phyloP scores from a whole-genome alignment of 2,888 invertebrate genomes.

The Altica lythri region DNA sequence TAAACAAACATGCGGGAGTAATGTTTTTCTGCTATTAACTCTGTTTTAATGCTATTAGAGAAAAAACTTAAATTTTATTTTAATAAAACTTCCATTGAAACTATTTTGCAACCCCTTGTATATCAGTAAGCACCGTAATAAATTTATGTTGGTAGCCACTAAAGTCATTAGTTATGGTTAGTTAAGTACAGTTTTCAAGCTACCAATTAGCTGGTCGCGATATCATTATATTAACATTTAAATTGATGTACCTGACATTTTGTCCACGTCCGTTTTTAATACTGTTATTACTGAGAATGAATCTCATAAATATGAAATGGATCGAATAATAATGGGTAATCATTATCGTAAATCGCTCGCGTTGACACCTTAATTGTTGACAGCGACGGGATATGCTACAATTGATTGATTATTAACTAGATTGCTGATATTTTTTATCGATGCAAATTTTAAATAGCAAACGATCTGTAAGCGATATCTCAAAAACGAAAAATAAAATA shows the following conservation, averaged over 20 bases:
- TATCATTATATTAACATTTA: slow-evolving; percentile 3
- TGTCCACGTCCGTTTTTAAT: background rate
- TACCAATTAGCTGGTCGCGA: background rate
- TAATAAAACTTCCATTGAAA: too few relatives aligned
- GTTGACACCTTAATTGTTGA: slow-evolving; percentile 4
- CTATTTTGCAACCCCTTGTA: too few relatives aligned
- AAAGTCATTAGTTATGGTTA: background rate
- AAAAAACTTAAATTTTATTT: too few relatives aligned
- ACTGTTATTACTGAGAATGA: background rate
- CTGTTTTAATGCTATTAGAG: too few relatives aligned
- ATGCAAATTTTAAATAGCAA: too few relatives aligned
- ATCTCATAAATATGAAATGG: background rate
- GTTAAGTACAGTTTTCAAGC: background rate
- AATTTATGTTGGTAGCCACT: too few relatives aligned
- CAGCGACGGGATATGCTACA: background rate
- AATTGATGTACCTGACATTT: background rate
- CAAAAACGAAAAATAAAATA: too few relatives aligned
- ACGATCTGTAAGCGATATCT: too few relatives aligned
- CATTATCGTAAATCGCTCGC: background rate
- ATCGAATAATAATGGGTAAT: slow-evolving; percentile 1
- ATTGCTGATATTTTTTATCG: too few relatives aligned
- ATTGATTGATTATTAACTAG: background rate
- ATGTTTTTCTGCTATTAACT: too few relatives aligned
- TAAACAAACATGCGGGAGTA: too few relatives aligned
- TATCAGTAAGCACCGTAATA: too few relatives aligned